Evolutionary conservation across 2,888 invertebrate species (phyloP), one percentile per base, ranked within the genome.

Genomic region (Brachyopa scutellaris): DNA sequence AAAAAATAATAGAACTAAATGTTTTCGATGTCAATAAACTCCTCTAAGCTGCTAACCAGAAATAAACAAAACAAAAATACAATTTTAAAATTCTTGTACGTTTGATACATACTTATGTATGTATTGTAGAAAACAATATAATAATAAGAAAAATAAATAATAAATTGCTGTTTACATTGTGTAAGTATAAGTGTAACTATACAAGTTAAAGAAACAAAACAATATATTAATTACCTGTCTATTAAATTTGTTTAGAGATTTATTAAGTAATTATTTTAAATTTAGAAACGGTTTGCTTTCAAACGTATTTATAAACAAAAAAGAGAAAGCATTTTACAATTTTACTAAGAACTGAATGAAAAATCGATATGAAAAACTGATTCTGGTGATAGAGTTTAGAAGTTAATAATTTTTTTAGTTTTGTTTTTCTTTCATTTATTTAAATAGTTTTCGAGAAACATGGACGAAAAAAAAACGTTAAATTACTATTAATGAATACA

Each of bases 341-440:
- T 64, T 53, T 42, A 64, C 11, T 64, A 61, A 36, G 51, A 57
- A 74, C 57, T 62, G 69, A 62, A 38, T 11, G 62, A 33, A 53
- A 33, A 61, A 53, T 51, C 31, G 61, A 66, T 29, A 59, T 31
- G 53, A 17, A 59, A 36, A 59, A 69, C 49, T 49, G 36, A 74
- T 74, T 69, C 74, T 49, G 57, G 80, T 80, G 80, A 80, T 80
- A 80, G 74, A 19, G 69, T 74, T 61, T 64, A 80, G 80, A 57
- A 73, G 31, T 51, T 80, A 74, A 67, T 49, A 40, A 47, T 47
- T 49, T 62, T 33, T 42, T 36, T 21, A 9, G 42, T 23, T 72
- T 51, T 29, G 4, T 13, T 33, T 23, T 72, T 51, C 19, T 7
- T 13, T 33, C 36, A 21, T 36, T 45, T 42, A 17, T 21, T 45